Base-by-base conservation (phyloP, 2,888 invertebrate species). In the Coecobrya sp. region DNA sequence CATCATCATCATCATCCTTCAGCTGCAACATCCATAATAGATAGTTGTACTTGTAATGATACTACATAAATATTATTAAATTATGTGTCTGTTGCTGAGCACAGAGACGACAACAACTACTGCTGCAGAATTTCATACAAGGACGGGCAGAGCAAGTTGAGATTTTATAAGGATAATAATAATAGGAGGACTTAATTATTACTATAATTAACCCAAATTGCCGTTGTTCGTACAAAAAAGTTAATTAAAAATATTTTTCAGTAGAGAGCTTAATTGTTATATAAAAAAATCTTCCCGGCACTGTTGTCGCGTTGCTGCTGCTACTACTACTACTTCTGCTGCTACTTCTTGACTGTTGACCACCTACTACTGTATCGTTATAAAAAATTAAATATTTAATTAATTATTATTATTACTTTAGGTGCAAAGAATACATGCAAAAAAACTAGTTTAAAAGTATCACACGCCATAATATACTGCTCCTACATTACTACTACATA, bases 201-300 rank as follows among this genome's bases (percentile, higher is more conserved):
- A n/a, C n/a, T n/a, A n/a, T n/a, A n/a, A n/a, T n/a, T n/a, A n/a
- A n/a, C n/a, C n/a, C n/a, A n/a, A 49, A 13, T 13, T 49, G 49
- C 49, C 49, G 49, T 49, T 49, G 49, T 49, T 3, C 49, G 49
- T 49, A 49, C 49, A 49, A 49, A 49, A 36, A 36, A 36, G 49
- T 49, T 49, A 10, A 49, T 49, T 36, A 36, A 42, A 42, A 42
- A 7, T 49, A 13, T 49, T 49, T 49, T 13, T 13, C 1, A 10
- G 49, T 49, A 49, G 49, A 62, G 62, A 62, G 62, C 62, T 62
- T 62, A 19, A 22, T 10, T 62, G 19, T 25, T 62, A 19, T 25
- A 73, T 36, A 49, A 13, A 49, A 19, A 19, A 25, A 81, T 42
- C 92, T 88, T 88, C 92, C 92, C 88, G 92, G 88, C 92, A 92